Conservation (phyloP, 2,888 invertebrate species). For the Beris chalybata region DNA sequence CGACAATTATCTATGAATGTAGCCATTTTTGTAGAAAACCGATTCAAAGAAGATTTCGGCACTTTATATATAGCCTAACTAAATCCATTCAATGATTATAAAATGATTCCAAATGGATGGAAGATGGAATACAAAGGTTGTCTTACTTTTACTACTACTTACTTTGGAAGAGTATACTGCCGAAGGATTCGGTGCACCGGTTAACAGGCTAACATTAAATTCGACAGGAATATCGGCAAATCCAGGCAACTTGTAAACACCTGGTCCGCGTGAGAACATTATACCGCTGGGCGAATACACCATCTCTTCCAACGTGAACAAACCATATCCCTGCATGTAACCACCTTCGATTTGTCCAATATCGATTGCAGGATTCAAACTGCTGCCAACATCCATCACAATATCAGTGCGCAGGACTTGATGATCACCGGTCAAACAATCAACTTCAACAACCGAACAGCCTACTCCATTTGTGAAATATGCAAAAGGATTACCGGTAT, state of each 20-base stretch:
- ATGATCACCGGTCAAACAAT: conserved; percentile 93
- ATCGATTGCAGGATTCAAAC: conserved; percentile 94
- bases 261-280: conserved; percentile 84
- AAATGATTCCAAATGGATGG: no score
- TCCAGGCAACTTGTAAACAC: conserved; percentile 91
- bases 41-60: no score
- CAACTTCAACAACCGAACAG: conserved; percentile 87
- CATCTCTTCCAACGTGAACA: conserved; percentile 88
- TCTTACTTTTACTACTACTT: conserved; percentile 37
- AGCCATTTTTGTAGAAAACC: no score
- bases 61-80: no score
- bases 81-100: no score
- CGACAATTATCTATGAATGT: no score
- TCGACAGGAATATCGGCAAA: conserved; percentile 89
- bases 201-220: conserved; percentile 89
- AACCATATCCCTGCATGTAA: conserved; percentile 91
- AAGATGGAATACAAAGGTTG: no score
- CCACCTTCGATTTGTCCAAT: conserved; percentile 96
- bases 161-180: conserved; percentile 97
- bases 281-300: conserved; percentile 83
- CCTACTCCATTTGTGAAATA: conserved; percentile 88
- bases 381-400: conserved; percentile 95
- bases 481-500: conserved; percentile 73
- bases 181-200: conserved; percentile 85
- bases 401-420: conserved; percentile 86